Conservation (phyloP, 1,140 invertebrate genomes). For the Brachionus koreanus region DNA sequence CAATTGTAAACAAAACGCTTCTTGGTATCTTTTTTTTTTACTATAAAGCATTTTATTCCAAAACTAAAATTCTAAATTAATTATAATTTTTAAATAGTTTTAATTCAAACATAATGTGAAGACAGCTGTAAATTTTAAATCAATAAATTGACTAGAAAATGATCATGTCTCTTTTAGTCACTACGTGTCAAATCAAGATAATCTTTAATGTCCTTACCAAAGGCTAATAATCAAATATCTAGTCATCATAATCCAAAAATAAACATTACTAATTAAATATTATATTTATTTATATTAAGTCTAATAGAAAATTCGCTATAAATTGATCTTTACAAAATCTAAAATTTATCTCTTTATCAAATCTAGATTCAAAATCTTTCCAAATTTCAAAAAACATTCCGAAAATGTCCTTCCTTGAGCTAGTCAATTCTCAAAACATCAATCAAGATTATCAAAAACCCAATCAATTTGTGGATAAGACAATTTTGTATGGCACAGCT, state of each 20-base stretch:
- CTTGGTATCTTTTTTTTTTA: neutral
- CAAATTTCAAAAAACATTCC: neutral
- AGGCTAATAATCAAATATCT: neutral
- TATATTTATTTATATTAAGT: neutral
- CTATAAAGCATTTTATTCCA: neutral
- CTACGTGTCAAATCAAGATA: neutral
- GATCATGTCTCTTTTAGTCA: neutral
- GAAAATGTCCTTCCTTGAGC: neutral
- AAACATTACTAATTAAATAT: slow-evolving; percentile 20
- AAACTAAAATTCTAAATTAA: neutral
- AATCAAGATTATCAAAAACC: slow-evolving; percentile 27
- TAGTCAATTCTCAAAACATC: slow-evolving; percentile 1
- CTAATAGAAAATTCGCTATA: slow-evolving; percentile 2
- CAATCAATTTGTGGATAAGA: neutral
- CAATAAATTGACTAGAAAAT: neutral
- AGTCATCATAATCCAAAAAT: neutral
- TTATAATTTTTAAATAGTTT: neutral
- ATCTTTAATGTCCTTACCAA: neutral
- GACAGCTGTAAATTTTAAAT: neutral
- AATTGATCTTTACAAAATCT: neutral
- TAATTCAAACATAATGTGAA: neutral
- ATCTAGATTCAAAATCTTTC: neutral
- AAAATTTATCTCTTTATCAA: neutral
- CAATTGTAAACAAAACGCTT: slow-evolving; percentile 8
- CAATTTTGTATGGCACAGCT: slow-evolving; percentile 40